Base-by-base conservation (phyloP, 1,140 invertebrate species). In the Heterodera carotae region DNA sequence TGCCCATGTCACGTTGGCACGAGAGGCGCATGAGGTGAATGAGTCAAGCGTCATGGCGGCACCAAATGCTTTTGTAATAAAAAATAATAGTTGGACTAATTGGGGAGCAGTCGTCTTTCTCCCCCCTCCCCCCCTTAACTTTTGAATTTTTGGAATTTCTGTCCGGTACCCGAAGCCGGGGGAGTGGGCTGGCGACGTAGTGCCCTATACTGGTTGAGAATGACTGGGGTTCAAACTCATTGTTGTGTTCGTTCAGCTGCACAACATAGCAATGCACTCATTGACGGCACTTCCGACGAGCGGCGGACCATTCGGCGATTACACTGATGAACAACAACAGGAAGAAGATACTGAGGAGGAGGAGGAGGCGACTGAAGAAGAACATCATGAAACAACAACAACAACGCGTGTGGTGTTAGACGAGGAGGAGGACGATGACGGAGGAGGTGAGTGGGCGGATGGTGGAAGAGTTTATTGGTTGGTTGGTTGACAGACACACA, bases 351-450 rank as follows among this genome's bases (percentile, higher is more conserved):
- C 15, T 4, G 48, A 56, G 39, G 34, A 64, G 43, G 25, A 56
- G 72, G 34, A 62, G 29, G 33, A 33, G 56, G 39, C 22, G 53
- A n/a, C n/a, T n/a, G n/a, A 62, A 33, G 33, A 22, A 31, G 56
- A 62, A n/a, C 27, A n/a, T 15, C 56, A 77, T 31, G 84, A 79
- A 33, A 76, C 68, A 69, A 85, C 89, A 80, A 84, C 86, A 12
- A 69, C 56, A 39, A 69, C 43, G 34, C 68, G 39, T 53, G 48
- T 48, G 31, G 36, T 76, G 36, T 88, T 83, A n/a, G 85, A 89
- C 70, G 81, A 83, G 72, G 88, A 78, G 12, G 84, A 88, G 56
- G 85, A 88, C n/a, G 69, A 80, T 15, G 56, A 53, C 27, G 66
- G 62, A 6, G 69, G 66, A 3, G 66, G 62, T 25, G 36, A 1